Percentiles rank a stretch among this genome's conserved stretches.
phyloP scores from a whole-genome alignment of 2,888 invertebrate species.

The Stramonita haemastoma region DNA sequence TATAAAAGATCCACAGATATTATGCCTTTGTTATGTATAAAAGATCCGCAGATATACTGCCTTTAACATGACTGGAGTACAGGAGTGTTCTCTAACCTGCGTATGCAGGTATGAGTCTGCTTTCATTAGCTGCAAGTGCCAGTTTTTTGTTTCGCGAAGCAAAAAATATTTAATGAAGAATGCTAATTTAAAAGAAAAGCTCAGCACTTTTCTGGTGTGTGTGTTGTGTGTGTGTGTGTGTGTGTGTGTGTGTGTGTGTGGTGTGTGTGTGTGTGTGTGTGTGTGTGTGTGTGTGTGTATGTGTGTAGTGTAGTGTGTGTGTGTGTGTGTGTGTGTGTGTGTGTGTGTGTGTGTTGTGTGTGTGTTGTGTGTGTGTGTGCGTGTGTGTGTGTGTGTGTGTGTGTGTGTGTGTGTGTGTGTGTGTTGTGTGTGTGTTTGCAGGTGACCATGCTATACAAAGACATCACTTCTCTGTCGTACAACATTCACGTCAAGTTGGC shows the following conservation, averaged over 20 bases:
- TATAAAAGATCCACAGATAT: no score
- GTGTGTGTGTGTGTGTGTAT: not conserved
- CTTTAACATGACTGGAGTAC: no score
- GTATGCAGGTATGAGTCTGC: no score
- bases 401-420: not conserved
- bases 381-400: conserved; percentile 34
- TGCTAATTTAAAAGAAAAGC: no score
- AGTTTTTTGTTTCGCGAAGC: no score
- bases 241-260: not conserved
- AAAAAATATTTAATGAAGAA: no score
- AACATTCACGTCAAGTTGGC: conserved; percentile 37
- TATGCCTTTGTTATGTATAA: no score
- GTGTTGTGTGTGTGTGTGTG: not conserved
- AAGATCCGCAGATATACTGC: no score
- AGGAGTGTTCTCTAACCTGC: no score
- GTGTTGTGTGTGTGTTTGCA: conserved; percentile 28
- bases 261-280: not conserved
- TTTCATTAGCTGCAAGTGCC: no score
- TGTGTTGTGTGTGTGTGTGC: not conserved
- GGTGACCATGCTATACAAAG: conserved; percentile 43
- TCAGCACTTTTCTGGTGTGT: no score
- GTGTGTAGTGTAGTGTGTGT: not conserved
- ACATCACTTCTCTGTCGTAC: conserved; percentile 31
- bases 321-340: not conserved
- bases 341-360: conserved; percentile 9